Base-by-base conservation (phyloP, 2,113 vertebrate species). In the Copsychus sechellarum region DNA sequence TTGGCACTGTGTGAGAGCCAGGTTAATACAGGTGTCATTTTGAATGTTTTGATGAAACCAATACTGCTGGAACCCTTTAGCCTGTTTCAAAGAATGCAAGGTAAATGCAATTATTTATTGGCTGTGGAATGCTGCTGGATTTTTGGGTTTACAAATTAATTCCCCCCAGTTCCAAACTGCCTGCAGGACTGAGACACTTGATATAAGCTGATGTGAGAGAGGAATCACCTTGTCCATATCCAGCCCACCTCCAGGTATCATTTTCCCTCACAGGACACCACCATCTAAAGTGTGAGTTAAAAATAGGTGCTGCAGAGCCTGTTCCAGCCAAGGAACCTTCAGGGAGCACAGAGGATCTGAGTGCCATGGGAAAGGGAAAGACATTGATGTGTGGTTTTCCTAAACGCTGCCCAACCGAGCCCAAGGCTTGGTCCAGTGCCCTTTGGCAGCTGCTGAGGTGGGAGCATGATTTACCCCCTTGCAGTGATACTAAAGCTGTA, bases 401-500 rank as follows among this genome's bases (percentile, higher is more conserved):
- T 73, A n/a, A 92, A 54, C 3, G 26, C 90, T 93, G 91, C 93
- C 94, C 89, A 85, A 1, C 12, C 8, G 34, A 90, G 38, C 74
- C 45, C 10, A 88, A 65, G 61, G 66, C 54, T 95, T 95, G 92
- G 74, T 73, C 19, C 8, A 2, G 88, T 4, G 67, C 90, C 92
- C 82, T 86, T 58, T 95, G 91, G 96, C 96, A 95, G 9, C 58
- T 36, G 61, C 38, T 71, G 56, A 96, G 71, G 85, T 90, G 93
- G 89, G 81, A 95, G 90, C 87, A 64, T 72, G 78, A 94, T 94
- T 95, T 92, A 86, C 92, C 87, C 92, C 81, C 90, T 90, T 86
- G 93, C 93, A 95, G 92, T 81, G 95, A 96, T 95, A 72, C 87
- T 91, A 54, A 95, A 90, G 88, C 94, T 95, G 93, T 96, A 96